Evolutionary conservation across 2,888 invertebrate species (phyloP).

Genomic region (Drosophila ezoana): DNA sequence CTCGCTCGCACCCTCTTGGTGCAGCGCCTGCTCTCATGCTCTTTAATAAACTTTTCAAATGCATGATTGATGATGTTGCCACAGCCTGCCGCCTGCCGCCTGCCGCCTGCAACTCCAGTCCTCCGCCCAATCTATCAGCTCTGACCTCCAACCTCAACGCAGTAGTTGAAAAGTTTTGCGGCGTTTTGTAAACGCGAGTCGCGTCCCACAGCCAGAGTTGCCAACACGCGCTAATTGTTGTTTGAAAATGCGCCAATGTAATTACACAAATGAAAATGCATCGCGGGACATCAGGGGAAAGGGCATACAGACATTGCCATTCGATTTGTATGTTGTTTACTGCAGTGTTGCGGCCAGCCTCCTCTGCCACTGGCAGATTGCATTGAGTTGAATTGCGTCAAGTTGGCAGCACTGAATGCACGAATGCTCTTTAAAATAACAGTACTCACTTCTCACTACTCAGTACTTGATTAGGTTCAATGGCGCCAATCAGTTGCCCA

Average conservation of each 20-base stretch:
- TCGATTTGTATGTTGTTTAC: constrained; percentile 50
- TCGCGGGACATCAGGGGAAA: not conserved
- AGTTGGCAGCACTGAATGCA: constrained; percentile 34
- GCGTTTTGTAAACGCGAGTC: constrained; percentile 68
- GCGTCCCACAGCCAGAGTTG: constrained; percentile 51
- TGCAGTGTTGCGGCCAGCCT: constrained; percentile 31
- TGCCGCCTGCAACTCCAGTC: constrained; percentile 5
- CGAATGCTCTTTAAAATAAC: constrained; percentile 36
- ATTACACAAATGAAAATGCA: constrained; percentile 73
- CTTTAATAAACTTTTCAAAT: constrained; percentile 75
- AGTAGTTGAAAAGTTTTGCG: constrained; percentile 58
- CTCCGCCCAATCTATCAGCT: constrained; percentile 8
- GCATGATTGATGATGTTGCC: constrained; percentile 75
- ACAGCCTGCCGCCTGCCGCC: constrained; percentile 10
- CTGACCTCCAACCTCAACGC: constrained; percentile 20
- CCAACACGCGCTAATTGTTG: constrained; percentile 72
- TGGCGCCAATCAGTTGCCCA: constrained; percentile 20
- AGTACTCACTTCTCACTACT: not conserved
- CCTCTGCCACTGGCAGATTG: constrained; percentile 27
- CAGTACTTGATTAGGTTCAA: not conserved
- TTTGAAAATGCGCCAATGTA: constrained; percentile 72
- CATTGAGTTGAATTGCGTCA: constrained; percentile 7
- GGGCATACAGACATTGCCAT: constrained; percentile 17
- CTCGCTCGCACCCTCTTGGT: constrained; percentile 9
- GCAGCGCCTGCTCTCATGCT: constrained; percentile 9